A percentile compares a stretch with the other conserved stretches of the same genome.
Conservation (phyloP, 2,888 invertebrate species). For the Gastrophysa polygoni region DNA sequence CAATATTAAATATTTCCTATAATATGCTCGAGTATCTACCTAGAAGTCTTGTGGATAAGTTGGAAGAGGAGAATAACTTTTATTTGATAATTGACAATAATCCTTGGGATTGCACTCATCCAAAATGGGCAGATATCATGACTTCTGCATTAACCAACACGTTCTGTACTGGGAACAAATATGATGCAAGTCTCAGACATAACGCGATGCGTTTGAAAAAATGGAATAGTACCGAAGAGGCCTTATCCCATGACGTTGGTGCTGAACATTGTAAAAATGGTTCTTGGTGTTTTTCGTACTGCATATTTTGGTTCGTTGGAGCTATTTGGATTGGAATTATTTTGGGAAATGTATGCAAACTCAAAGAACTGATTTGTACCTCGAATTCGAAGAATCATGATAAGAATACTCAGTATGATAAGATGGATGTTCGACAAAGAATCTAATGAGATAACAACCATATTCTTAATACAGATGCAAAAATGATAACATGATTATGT, state of each 20-base stretch:
- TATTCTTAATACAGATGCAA: too few species aligned
- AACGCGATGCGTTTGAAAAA: constrained; percentile 8
- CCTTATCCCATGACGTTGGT: not conserved
- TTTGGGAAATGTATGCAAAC: constrained; percentile 39
- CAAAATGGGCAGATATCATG: constrained; percentile 28
- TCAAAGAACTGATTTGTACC: constrained; percentile 34
- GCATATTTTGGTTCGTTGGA: constrained; percentile 38
- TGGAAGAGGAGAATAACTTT: constrained; percentile 33
- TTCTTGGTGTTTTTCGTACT: constrained; percentile 32
- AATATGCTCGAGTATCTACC: constrained; percentile 37
- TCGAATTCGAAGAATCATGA: constrained; percentile 18
- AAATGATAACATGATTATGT: too few species aligned
- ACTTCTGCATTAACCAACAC: constrained; percentile 18
- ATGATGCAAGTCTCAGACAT: not conserved
- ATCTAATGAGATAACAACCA: not conserved
- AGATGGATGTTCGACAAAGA: constrained; percentile 5
- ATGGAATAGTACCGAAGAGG: not conserved
- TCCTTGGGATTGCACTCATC: constrained; percentile 38
- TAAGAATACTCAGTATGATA: constrained; percentile 41
- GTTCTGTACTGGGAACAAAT: constrained; percentile 29
- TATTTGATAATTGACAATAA: constrained; percentile 38
- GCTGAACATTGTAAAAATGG: constrained; percentile 11
- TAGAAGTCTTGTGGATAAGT: constrained; percentile 24
- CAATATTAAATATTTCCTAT: constrained; percentile 36
- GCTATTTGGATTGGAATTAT: constrained; percentile 45